These are phyloP conservation scores for Pseudopleuronectes americanus DNA, from an alignment of 2,797 vertebrate species.

Conservation along the genomic window DNA sequence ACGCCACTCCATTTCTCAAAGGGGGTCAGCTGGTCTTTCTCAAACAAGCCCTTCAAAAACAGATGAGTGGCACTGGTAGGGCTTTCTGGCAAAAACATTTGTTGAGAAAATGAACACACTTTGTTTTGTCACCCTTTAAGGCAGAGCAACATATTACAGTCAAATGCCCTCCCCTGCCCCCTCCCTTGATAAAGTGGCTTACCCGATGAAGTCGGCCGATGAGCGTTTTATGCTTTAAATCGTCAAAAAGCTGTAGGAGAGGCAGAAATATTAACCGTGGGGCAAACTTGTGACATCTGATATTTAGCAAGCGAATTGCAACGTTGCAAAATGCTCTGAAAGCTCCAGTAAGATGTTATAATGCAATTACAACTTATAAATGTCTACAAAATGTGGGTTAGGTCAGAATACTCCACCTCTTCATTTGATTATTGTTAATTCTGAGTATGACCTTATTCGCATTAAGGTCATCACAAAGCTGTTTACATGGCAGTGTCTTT, in stretches of 20 bases:
- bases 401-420: too few relatives aligned
- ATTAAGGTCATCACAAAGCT: too few relatives aligned
- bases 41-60: conserved; percentile 60
- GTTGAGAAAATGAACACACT: conserved; percentile 1
- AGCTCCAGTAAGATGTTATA: too few relatives aligned
- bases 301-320: too few relatives aligned
- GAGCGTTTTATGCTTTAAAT: too few relatives aligned
- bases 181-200: not conserved
- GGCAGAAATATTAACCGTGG: not conserved
- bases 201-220: too few relatives aligned
- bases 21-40: conserved; percentile 73
- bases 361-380: too few relatives aligned
- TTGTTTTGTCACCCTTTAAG: conserved; percentile 9
- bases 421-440: too few relatives aligned
- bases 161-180: not conserved
- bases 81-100: not conserved
- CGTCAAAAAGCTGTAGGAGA: not conserved
- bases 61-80: conserved; percentile 38
- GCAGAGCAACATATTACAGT: not conserved
- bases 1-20: conserved; percentile 61
- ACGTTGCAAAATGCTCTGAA: too few relatives aligned
- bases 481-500: too few relatives aligned
- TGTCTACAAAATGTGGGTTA: too few relatives aligned
- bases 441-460: too few relatives aligned
- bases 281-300: not conserved